Base-by-base conservation (phyloP, 2,113 vertebrate genomes). In the Centropus bengalensis region DNA sequence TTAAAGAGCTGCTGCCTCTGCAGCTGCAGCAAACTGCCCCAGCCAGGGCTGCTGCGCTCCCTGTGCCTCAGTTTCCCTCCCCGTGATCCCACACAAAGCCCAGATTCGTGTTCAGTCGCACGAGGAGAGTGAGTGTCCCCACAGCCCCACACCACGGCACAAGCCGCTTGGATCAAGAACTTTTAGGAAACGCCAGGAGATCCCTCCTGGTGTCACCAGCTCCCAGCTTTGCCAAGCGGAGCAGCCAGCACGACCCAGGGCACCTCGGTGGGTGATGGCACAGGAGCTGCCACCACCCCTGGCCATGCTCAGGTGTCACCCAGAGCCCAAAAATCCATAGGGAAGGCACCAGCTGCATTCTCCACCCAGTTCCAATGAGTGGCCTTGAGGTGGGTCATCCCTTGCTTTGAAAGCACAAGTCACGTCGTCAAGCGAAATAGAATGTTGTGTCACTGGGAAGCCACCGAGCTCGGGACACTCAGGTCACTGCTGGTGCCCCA, bases 171-270 rank as follows among this genome's bases (percentile, higher is more conserved):
- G 20, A n/a, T 58, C 0, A 0, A 44, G 44, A 27, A 18, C 22
- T n/a, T 38, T 68, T 1, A 0, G 5, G 20, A 69, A 70, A 19
- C 2, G 24, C 67, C 5, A 0, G 5, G n/a, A 12, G 33, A 14
- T 63, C 52, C 5, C 67, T 20, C 4, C 32, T 0, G 0, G 2
- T 1, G 3, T 26, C 78, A 28, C 36, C 1, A 0, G 5, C n/a
- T 38, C 38, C 42, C 4, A 2, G 32, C 19, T 47, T 32, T 62
- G 47, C 78, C 62, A 6, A 14, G 8, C 1, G 2, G 70, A 14
- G 33, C 0, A 0, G 52, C 63, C 3, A 1, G 38, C 3, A 1
- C 5, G 4, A 38, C 0, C 38, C 67, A 6, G 1, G 55, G 45
- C 6, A n/a, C 58, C 51, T 36, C 9, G 52, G 40, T 3, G 4